These are phyloP conservation scores for Indri indri DNA, from an alignment of 2,113 vertebrate genomes.

Conservation along the genomic window DNA sequence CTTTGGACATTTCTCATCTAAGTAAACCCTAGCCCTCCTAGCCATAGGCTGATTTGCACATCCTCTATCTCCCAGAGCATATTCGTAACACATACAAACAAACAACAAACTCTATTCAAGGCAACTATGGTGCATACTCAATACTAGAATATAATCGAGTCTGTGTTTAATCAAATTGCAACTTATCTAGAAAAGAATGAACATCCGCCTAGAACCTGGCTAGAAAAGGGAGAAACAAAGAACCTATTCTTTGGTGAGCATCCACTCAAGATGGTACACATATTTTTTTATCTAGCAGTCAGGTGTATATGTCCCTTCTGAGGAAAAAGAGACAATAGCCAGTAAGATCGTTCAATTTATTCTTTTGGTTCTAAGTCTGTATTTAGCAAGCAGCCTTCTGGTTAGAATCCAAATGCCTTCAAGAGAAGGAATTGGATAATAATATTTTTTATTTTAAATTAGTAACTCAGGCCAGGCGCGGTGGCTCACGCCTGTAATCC, in stretches of 20 bases:
- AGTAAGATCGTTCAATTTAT: not conserved
- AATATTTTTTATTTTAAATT: slow-evolving; percentile 41
- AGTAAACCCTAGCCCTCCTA: not conserved
- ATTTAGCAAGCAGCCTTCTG: not conserved
- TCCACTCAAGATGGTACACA: not conserved
- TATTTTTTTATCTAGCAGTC: not conserved
- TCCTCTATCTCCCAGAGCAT: not conserved
- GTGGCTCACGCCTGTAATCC: no score
- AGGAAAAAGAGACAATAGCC: not conserved
- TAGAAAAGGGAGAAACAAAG: slow-evolving; percentile 25
- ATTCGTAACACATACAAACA: slow-evolving; percentile 12
- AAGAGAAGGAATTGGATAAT: not conserved
- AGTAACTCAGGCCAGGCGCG: not conserved
- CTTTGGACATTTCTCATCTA: not conserved
- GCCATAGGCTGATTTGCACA: no score
- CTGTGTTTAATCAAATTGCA: not conserved
- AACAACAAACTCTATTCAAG: slow-evolving; percentile 11
- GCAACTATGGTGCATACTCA: not conserved
- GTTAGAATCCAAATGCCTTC: slow-evolving; percentile 11
- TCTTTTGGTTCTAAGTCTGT: slow-evolving; percentile 11
- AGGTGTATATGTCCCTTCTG: not conserved
- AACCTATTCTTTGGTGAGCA: not conserved
- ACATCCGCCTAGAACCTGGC: not conserved
- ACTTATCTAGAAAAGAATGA: slow-evolving; percentile 46
- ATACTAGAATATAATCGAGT: not conserved